A percentile compares a stretch with the other conserved stretches of the same genome.
phyloP scores from a whole-genome alignment of 2,797 vertebrate genomes.

The Toxotes lorentzi region DNA sequence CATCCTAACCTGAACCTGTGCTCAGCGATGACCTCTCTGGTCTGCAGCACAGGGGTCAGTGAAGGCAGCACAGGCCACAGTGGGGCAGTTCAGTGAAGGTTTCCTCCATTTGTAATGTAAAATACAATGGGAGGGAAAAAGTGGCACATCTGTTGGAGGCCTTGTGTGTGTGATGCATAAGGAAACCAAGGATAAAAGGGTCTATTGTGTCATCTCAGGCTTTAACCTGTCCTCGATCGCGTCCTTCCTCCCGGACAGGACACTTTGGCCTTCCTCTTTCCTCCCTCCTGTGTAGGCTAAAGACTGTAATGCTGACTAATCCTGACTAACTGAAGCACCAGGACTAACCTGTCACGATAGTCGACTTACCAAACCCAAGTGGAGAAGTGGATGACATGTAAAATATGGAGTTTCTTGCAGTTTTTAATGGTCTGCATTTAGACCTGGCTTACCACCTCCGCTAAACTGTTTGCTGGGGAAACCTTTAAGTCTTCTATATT shows the following conservation, averaged over 20 bases:
- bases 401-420: neutral
- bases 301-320: slow-evolving; percentile 46
- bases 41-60: slow-evolving; percentile 40
- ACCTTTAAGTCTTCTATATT: neutral
- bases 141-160: slow-evolving; percentile 68
- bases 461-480: neutral
- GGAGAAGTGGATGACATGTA: neutral
- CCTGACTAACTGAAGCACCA: slow-evolving; percentile 34
- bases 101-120: slow-evolving; percentile 81
- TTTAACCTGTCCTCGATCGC: slow-evolving; percentile 47
- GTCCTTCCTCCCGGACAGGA: slow-evolving; percentile 59
- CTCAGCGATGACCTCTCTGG: slow-evolving; percentile 46
- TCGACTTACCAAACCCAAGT: slow-evolving; percentile 28
- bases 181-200: slow-evolving; percentile 76
- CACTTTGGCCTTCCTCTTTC: slow-evolving; percentile 58
- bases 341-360: slow-evolving; percentile 18
- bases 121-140: slow-evolving; percentile 87
- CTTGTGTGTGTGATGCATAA: slow-evolving; percentile 68
- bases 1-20: slow-evolving; percentile 51
- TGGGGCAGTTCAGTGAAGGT: slow-evolving; percentile 35
- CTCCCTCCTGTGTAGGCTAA: slow-evolving; percentile 38
- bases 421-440: too few relatives aligned
- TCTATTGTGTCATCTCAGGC: slow-evolving; percentile 72
- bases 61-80: slow-evolving; percentile 50
- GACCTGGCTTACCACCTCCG: slow-evolving; percentile 1